phyloP scores from a whole-genome alignment of 2,888 invertebrate species.

The Hyalella azteca region DNA sequence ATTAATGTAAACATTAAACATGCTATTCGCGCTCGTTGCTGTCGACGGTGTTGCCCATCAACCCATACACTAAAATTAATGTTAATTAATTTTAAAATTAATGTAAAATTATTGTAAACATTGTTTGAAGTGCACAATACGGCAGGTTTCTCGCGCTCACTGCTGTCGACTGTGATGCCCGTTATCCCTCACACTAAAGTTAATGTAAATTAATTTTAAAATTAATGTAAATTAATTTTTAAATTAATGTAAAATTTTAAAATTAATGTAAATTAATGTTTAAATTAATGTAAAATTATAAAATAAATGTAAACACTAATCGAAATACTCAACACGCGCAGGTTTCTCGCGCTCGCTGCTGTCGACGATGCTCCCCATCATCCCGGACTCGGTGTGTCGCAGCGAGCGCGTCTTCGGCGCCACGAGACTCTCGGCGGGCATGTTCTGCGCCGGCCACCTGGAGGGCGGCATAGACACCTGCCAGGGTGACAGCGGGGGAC shows the following conservation, averaged over 20 bases:
- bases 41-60: too few species aligned
- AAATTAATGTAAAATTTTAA: too few species aligned
- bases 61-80: too few species aligned
- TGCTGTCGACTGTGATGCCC: too few species aligned
- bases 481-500: slow-evolving; percentile 86
- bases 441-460: slow-evolving; percentile 81
- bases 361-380: slow-evolving; percentile 74
- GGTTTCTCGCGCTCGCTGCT: slow-evolving; percentile 72
- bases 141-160: slow-evolving; percentile 72
- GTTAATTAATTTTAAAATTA: too few species aligned
- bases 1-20: too few species aligned
- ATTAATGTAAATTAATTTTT: too few species aligned
- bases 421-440: slow-evolving; percentile 71
- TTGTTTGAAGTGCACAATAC: not conserved
- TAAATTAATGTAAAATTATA: not conserved
- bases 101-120: not conserved
- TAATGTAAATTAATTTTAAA: too few species aligned
- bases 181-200: too few species aligned
- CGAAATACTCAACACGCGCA: slow-evolving; percentile 60
- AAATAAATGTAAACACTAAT: not conserved
- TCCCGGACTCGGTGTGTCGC: slow-evolving; percentile 71
- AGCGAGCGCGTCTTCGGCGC: slow-evolving; percentile 73
- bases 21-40: too few species aligned
- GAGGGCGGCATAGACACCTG: slow-evolving; percentile 80
- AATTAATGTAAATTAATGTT: too few species aligned